Evolutionary conservation across 30 jellyfish, hydroid and myxozoan genomes (phyloP), one percentile per base, ranked within the genome.

Genomic region (Turritopsis rubra): DNA sequence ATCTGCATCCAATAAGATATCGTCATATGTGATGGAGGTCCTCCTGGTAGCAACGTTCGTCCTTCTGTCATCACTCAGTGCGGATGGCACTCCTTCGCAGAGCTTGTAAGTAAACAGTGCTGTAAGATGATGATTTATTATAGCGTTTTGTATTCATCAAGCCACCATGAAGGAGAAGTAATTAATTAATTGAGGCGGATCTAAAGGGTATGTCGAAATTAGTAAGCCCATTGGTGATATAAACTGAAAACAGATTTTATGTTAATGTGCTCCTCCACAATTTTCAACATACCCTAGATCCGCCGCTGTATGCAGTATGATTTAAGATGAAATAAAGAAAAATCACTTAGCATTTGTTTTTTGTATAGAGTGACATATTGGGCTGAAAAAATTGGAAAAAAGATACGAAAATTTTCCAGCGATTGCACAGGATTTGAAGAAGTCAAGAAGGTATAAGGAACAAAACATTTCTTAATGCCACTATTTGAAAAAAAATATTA

Each of bases 371-470:
- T 90, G 16, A 78, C 81, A 27, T 73, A 83, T 74, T 90, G 97
- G 97, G 97, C 97, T 19, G 60, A 76, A 21, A 79, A 72, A 23
- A 90, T 90, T 79, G 97, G 97, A 5, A 31, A 75, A 21, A 88
- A 77, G 78, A 76, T 91, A 22, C 52, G 66, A 16, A 65, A 52
- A 21, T 81, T 85, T 75, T 85, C 97, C 18, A 89, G 74, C 21
- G 93, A 85, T 26, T 77, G 81, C 79, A 85, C 82, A 87, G 97
- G 85, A 9, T 73, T 90, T 3, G 68, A 88, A 29, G 24, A 73
- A 8, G 52, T 90, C 52, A 77, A 68, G 66, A 81, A 85, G 89
- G 97, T 90, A n/a, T 66, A n/a, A 66, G 60, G 60, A 13, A 41
- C 5, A 41, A 41, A 41, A 41, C 60, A 41, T 41, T 41, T 41